Conservation (phyloP, 2,888 invertebrate species). For the Syritta pipiens region DNA sequence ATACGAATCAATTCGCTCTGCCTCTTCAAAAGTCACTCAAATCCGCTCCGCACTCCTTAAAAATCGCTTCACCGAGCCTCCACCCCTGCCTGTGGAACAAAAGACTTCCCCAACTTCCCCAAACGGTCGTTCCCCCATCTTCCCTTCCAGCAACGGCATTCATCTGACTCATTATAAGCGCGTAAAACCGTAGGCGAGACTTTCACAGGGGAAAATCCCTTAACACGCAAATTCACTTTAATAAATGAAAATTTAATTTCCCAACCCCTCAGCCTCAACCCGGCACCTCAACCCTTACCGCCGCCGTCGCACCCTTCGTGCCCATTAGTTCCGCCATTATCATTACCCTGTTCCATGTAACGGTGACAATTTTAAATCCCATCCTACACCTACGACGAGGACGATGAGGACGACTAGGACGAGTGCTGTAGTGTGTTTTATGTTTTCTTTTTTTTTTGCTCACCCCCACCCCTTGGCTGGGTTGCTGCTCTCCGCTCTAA, state of each 20-base stretch:
- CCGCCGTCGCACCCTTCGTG: conserved; percentile 34
- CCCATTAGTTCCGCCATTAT: conserved; percentile 61
- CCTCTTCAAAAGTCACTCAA: too few relatives aligned
- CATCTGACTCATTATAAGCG: conserved; percentile 28
- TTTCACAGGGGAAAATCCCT: conserved; percentile 50
- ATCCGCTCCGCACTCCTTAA: too few relatives aligned
- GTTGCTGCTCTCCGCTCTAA: too few relatives aligned
- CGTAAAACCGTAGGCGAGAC: conserved; percentile 41
- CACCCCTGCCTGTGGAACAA: too few relatives aligned
- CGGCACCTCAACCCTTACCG: neutral
- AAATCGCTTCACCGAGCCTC: too few relatives aligned
- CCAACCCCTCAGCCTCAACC: neutral
- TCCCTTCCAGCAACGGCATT: too few relatives aligned
- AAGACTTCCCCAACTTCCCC: too few relatives aligned
- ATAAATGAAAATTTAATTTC: conserved; percentile 67
- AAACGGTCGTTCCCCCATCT: too few relatives aligned
- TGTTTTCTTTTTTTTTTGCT: neutral
- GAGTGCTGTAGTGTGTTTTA: neutral
- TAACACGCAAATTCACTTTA: conserved; percentile 67
- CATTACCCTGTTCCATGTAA: conserved; percentile 60
- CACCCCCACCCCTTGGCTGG: too few relatives aligned
- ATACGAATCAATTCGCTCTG: too few relatives aligned
- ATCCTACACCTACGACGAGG: conserved; percentile 48
- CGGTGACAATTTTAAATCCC: conserved; percentile 63
- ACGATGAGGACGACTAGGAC: neutral